These are phyloP conservation scores for Bombyx mori DNA, from an alignment of 1,140 invertebrate species.

Conservation along the genomic window DNA sequence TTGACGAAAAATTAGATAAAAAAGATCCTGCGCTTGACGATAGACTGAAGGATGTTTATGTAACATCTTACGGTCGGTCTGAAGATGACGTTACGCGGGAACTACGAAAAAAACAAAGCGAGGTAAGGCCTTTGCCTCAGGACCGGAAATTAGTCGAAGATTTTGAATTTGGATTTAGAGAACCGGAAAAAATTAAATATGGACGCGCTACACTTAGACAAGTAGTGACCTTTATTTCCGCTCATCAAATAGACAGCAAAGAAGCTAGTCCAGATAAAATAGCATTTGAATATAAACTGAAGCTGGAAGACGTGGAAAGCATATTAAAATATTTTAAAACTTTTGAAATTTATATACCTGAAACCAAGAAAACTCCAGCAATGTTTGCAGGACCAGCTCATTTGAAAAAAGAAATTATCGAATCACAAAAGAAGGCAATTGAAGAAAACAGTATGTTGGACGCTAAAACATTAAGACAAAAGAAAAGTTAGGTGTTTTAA, in stretches of 20 bases:
- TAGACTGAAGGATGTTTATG: constrained; percentile 78
- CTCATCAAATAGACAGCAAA: constrained; percentile 74
- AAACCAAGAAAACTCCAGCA: constrained; percentile 39
- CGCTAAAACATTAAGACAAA: background rate
- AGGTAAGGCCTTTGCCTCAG: constrained; percentile 36
- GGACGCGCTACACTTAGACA: constrained; percentile 72
- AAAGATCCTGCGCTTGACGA: constrained; percentile 74
- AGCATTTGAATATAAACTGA: constrained; percentile 77
- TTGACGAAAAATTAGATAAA: constrained; percentile 70
- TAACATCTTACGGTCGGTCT: constrained; percentile 70
- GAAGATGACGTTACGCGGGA: constrained; percentile 53
- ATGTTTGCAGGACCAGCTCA: constrained; percentile 48
- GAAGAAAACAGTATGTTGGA: constrained; percentile 27
- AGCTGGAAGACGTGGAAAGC: constrained; percentile 69
- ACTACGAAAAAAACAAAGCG: constrained; percentile 17
- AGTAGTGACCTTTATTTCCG: constrained; percentile 73
- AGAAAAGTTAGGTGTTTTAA: no score
- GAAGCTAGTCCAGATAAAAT: constrained; percentile 73
- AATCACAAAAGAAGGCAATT: constrained; percentile 22
- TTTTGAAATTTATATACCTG: constrained; percentile 54
- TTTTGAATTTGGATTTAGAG: constrained; percentile 72
- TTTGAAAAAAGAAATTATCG: constrained; percentile 28
- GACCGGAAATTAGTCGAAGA: constrained; percentile 29
- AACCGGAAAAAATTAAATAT: constrained; percentile 63
- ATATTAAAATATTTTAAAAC: constrained; percentile 60